phyloP scores from a whole-genome alignment of 2,888 invertebrate genomes.

The Ceratothoa steindachneri region DNA sequence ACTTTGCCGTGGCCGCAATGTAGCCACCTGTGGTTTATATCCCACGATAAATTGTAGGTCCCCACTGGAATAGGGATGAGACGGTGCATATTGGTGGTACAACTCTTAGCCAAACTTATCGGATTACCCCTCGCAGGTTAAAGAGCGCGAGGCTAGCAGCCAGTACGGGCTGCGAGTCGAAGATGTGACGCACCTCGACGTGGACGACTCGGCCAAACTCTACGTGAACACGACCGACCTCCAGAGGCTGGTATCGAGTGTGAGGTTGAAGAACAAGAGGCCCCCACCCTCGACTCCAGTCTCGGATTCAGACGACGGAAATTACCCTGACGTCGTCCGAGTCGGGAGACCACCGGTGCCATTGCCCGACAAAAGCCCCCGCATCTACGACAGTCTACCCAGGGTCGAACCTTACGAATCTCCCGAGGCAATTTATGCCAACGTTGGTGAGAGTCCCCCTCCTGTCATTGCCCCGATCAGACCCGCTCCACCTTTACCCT shows the following conservation, averaged over 20 bases:
- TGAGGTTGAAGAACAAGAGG: background rate
- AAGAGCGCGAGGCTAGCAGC: background rate
- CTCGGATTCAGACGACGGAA: no score
- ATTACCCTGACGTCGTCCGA: background rate
- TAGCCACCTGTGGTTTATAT: no score
- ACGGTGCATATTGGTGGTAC: no score
- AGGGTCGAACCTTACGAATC: background rate
- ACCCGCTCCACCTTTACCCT: background rate
- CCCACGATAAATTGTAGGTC: no score
- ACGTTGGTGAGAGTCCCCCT: background rate
- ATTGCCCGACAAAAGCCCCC: background rate
- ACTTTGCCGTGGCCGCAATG: no score
- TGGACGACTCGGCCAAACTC: constrained; percentile 21
- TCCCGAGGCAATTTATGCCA: background rate
- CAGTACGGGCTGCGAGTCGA: constrained; percentile 18
- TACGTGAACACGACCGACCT: constrained; percentile 22
- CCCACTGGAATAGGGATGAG: no score
- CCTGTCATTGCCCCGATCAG: background rate
- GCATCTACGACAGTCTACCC: background rate
- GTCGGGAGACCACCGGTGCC: background rate
- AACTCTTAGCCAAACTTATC: no score
- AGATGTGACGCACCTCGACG: constrained; percentile 11
- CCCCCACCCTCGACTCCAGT: background rate
- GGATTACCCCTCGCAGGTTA: constrained; percentile 1
- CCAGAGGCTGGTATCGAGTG: constrained; percentile 17